Evolutionary conservation across 2,888 invertebrate genomes (phyloP).

Genomic region (Diogma glabrata): DNA sequence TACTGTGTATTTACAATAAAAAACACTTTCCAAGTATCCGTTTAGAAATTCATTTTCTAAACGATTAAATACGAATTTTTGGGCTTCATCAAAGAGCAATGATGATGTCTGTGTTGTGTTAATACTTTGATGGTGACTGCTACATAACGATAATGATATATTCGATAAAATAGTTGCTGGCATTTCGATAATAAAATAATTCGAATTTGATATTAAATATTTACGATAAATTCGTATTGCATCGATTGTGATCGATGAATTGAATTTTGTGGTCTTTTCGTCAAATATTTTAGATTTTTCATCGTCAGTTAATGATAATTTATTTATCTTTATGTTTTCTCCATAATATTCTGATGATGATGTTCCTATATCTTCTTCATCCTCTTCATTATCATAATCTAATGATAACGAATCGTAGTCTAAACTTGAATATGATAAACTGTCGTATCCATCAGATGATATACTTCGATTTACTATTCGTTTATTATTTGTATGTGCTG

Average conservation of each 20-base stretch:
- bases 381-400: not conserved
- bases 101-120: conserved; percentile 26
- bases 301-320: conserved; percentile 31
- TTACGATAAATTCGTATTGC: conserved; percentile 35
- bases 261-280: conserved; percentile 25
- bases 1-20: conserved; percentile 85
- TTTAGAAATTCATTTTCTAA: conserved; percentile 66
- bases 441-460: conserved; percentile 13
- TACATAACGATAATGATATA: conserved; percentile 31
- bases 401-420: conserved; percentile 15
- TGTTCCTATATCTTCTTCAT: conserved; percentile 7
- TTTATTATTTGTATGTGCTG: not conserved
- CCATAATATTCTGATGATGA: not conserved
- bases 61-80: conserved; percentile 52
- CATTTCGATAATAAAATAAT: conserved; percentile 27
- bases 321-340: conserved; percentile 3
- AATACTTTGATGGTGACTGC: not conserved
- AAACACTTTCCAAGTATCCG: conserved; percentile 73
- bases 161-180: conserved; percentile 31
- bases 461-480: conserved; percentile 6
- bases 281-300: conserved; percentile 35
- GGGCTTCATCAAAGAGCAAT: conserved; percentile 61
- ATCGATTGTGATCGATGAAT: conserved; percentile 26
- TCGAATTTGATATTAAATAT: conserved; percentile 31
- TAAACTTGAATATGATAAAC: conserved; percentile 15